phyloP scores from a whole-genome alignment of 2,113 vertebrate species.

The Centropristis striata region DNA sequence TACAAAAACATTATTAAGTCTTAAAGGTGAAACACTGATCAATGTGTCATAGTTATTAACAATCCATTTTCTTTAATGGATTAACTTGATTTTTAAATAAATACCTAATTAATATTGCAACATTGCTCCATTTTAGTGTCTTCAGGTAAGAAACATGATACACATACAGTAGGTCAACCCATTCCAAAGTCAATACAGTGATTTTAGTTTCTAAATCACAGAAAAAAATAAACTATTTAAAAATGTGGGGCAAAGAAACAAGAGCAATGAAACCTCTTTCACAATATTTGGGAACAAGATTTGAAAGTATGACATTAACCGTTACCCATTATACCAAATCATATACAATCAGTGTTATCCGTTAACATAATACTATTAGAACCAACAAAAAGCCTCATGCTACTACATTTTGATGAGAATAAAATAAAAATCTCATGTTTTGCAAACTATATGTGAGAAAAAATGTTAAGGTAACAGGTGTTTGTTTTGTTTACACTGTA shows the following conservation, averaged over 20 bases:
- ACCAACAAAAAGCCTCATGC: slow-evolving; percentile 58
- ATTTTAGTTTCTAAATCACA: slow-evolving; percentile 53
- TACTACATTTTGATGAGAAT: slow-evolving; percentile 57
- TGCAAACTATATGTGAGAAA: slow-evolving; percentile 61
- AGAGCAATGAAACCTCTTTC: slow-evolving; percentile 3
- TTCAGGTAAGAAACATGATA: slow-evolving; percentile 40
- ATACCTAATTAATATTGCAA: slow-evolving; percentile 71
- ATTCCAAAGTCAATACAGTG: slow-evolving; percentile 52
- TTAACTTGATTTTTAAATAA: slow-evolving; percentile 55
- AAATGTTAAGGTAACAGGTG: slow-evolving; percentile 70
- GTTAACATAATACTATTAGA: slow-evolving; percentile 51
- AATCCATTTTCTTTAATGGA: slow-evolving; percentile 45
- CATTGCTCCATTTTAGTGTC: slow-evolving; percentile 66
- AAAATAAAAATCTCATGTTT: slow-evolving; percentile 51
- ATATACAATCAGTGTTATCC: slow-evolving; percentile 55
- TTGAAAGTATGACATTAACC: slow-evolving; percentile 18
- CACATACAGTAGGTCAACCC: slow-evolving; percentile 56
- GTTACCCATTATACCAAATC: slow-evolving; percentile 44
- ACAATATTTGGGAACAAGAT: slow-evolving; percentile 38
- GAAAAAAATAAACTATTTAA: slow-evolving; percentile 11
- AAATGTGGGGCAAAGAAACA: slow-evolving; percentile 1
- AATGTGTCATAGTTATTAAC: slow-evolving; percentile 51
- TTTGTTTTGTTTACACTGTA: slow-evolving; percentile 64
- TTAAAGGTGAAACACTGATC: slow-evolving; percentile 42
- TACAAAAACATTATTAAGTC: slow-evolving; percentile 67